Base-by-base conservation (phyloP, 2,888 invertebrate genomes). In the Tetranychus piercei region DNA sequence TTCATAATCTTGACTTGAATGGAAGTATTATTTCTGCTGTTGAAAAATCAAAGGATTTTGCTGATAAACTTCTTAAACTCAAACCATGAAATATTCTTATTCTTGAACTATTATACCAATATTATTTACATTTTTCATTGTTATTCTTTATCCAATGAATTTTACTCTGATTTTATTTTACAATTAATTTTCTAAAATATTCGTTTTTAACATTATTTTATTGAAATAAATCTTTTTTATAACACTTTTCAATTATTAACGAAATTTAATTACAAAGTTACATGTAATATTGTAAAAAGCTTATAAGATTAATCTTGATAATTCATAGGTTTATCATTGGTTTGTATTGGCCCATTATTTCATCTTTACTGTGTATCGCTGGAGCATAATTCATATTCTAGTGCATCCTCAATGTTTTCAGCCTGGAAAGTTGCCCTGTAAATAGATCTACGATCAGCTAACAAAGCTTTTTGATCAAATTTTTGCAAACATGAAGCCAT, bases 391-490 rank as follows among this genome's bases (percentile, higher is more conserved):
- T 89, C 87, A 85, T 86, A 83, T 85, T 86, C 78, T 82, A 91
- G 80, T 82, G 87, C 88, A 78, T 90, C 88, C 23, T 76, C 15
- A n/a, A 75, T 43, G 15, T 55, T 55, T 44, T 88, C 84, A 81
- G 87, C 87, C 73, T 86, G 86, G 81, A 88, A 91, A 1, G 88
- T 86, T 7, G 89, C 84, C 82, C 86, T 83, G 85, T 89, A 81
- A 81, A 89, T 83, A 1, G 87, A 87, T 43, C 81, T 78, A 76
- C 88, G 83, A 81, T 88, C 88, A 2, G 84, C 84, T 76, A 84
- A 84, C 69, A 88, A 79, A 18, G 87, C 87, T 75, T 85, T 85
- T 81, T 91, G 90, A 0, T 94, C 93, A 81, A 90, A 94, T 82
- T 91, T 91, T 0, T 86, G 84, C 22, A 95, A 75, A 74, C 75